Percentiles rank a stretch among this genome's conserved stretches.
Conservation (phyloP, 2,888 invertebrate genomes). For the Rhagium mordax region DNA sequence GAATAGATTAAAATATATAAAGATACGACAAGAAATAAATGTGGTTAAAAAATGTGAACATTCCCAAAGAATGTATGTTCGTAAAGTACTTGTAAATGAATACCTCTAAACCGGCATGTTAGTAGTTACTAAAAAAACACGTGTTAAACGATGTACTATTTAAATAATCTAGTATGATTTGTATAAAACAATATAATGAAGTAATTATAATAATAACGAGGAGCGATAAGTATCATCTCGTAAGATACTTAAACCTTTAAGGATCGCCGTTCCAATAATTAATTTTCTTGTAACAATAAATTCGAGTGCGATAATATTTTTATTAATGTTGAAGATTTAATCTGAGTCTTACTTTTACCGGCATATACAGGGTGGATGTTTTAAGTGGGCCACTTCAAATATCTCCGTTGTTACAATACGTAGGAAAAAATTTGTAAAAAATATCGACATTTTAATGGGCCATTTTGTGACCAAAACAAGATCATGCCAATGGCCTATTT, state of each 20-base stretch:
- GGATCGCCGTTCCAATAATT: background rate
- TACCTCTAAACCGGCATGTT: conserved; percentile 9
- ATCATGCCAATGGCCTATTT: too few relatives aligned
- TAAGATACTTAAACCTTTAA: background rate
- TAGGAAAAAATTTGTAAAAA: too few relatives aligned
- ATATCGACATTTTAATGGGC: too few relatives aligned
- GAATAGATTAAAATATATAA: background rate
- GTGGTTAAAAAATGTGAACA: background rate
- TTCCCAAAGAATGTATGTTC: background rate
- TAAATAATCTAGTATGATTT: conserved; percentile 1
- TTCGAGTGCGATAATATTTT: conserved; percentile 7
- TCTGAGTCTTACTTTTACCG: conserved; percentile 5
- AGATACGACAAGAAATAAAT: background rate
- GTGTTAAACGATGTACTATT: background rate
- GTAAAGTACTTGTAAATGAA: conserved; percentile 1
- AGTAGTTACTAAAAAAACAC: background rate
- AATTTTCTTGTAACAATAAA: conserved; percentile 23
- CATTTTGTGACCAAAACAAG: too few relatives aligned
- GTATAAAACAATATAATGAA: conserved; percentile 15
- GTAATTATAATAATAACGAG: conserved; percentile 18
- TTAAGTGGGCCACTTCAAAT: too few relatives aligned
- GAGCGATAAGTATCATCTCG: conserved; percentile 13
- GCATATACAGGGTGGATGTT: background rate
- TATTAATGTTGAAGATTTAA: conserved; percentile 12
- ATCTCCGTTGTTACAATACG: too few relatives aligned